Base-by-base conservation (phyloP, 1,140 invertebrate species). In the Zaprionus gabonicus region DNA sequence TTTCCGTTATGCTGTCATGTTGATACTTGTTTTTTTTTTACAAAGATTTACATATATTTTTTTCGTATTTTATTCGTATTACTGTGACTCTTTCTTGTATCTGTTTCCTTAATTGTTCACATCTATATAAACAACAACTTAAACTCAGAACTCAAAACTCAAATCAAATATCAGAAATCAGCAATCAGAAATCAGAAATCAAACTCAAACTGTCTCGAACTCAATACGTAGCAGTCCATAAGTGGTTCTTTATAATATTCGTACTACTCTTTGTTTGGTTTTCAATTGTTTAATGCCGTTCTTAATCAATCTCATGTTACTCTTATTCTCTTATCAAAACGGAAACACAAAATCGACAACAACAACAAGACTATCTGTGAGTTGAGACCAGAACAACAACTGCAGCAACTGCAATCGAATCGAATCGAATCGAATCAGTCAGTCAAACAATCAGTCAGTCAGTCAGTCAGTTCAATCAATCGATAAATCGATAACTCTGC, bases 71-170 rank as follows among this genome's bases (percentile, higher is more conserved):
- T 34, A 10, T 34, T 34, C 31, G 31, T 28, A 70, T 62, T 60
- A 34, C 60, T 70, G 58, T 70, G 64, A 71, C 73, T 76, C 65
- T 73, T 60, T 65, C 60, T 73, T 77, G 70, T 77, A 70, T 70
- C 70, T 77, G 69, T 77, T 69, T 75, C 60, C 49, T 78, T 74
- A 74, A 64, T 78, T 70, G 59, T 60, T 78, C 71, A 65, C 60
- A 70, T 63, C 23, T 23, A 58, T 57, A 71, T 34, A 34, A 34
- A 68, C 27, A 31, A 31, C 23, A 73, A 68, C 57, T 46, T 46
- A 46, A 68, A 68, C 53, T 41, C 36, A 41, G 56, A 66, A 34
- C 31, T 34, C 31, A 41, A 66, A 66, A 34, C 31, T 34, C 31
- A 34, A 34, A 10, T 34, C 31, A 34, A 10, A 69, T 10, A 34